phyloP scores from a whole-genome alignment of 2,113 vertebrate genomes.

The Halichoerus grypus region DNA sequence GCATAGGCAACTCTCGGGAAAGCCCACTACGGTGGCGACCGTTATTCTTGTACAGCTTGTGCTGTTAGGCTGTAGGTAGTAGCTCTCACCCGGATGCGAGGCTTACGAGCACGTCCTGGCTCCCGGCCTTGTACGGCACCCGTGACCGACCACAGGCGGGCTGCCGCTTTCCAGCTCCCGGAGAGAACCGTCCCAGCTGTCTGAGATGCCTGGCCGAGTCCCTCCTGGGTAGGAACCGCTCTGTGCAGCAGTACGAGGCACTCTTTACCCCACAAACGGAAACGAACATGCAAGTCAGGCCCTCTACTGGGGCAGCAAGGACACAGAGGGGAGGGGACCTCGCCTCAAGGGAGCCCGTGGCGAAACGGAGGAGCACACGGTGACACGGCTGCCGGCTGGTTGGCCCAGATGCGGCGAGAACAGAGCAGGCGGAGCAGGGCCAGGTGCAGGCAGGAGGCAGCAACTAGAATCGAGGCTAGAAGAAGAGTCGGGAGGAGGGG shows the following conservation, averaged over 20 bases:
- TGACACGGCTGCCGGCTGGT: background rate
- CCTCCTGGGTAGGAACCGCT: background rate
- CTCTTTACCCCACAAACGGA: background rate
- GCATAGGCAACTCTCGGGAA: background rate
- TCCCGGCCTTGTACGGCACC: background rate
- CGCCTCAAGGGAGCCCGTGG: background rate
- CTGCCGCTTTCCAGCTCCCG: background rate
- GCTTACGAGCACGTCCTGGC: background rate
- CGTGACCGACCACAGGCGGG: background rate
- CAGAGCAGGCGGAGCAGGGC: background rate
- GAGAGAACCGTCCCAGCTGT: background rate
- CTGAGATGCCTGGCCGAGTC: background rate
- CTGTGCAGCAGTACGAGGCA: background rate
- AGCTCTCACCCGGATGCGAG: background rate
- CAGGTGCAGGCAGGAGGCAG: background rate
- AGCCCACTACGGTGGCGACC: background rate
- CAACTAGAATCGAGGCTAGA: background rate
- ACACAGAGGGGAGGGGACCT: background rate
- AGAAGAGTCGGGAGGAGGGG: background rate
- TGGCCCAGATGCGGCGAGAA: background rate
- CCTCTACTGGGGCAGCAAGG: background rate
- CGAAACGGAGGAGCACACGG: background rate
- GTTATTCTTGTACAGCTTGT: background rate
- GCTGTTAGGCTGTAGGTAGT: background rate
- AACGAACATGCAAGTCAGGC: background rate